Percentiles rank a stretch among this genome's conserved stretches.
Evolutionary conservation across 1,140 invertebrate genomes (phyloP).

Genomic region (Thaumatotibia leucotreta): DNA sequence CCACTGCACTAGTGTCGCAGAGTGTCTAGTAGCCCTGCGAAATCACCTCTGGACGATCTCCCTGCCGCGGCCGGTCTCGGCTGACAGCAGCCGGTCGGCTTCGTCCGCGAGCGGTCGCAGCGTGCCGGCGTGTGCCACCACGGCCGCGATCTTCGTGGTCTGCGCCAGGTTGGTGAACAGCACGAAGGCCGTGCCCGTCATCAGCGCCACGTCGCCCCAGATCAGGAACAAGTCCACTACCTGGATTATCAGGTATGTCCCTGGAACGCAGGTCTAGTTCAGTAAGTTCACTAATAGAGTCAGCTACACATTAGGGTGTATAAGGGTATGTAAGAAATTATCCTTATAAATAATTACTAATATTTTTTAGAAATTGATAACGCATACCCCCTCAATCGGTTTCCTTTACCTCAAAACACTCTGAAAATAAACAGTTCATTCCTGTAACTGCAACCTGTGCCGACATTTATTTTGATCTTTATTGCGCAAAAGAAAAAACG

Average conservation of each 20-base stretch:
- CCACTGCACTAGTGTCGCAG: no score
- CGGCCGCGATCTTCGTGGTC: slow-evolving; percentile 52
- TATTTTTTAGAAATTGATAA: no score
- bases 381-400: no score
- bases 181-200: slow-evolving; percentile 65
- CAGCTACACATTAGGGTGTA: no score
- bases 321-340: no score
- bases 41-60: slow-evolving; percentile 49
- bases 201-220: slow-evolving; percentile 64
- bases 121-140: slow-evolving; percentile 28
- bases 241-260: slow-evolving; percentile 56
- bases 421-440: no score
- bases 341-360: no score
- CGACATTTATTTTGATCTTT: no score
- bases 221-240: slow-evolving; percentile 53
- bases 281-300: background rate
- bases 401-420: no score
- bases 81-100: slow-evolving; percentile 30
- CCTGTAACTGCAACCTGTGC: no score
- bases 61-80: slow-evolving; percentile 32
- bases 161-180: slow-evolving; percentile 68
- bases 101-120: slow-evolving; percentile 44
- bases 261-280: slow-evolving; percentile 28
- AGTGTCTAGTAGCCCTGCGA: no score
- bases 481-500: no score